phyloP scores from a whole-genome alignment of 2,888 invertebrate species.

The Falcaria lacertinaria region DNA sequence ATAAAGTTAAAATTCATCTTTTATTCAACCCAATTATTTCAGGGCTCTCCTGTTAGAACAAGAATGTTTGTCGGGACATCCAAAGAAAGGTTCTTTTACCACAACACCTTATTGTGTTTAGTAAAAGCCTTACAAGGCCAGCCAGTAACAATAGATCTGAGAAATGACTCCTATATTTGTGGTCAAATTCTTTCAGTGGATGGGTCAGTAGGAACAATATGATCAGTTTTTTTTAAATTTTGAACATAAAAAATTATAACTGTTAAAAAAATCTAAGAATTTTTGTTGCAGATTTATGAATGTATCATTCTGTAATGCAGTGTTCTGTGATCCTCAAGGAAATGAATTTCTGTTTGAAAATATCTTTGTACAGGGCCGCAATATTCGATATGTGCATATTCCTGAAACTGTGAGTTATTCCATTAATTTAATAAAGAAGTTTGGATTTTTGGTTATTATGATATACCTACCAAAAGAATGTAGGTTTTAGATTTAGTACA shows the following conservation, averaged over 20 bases:
- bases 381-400: slow-evolving; percentile 84
- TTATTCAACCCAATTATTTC: slow-evolving; percentile 5
- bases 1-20: slow-evolving; percentile 7
- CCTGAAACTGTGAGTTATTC: slow-evolving; percentile 73
- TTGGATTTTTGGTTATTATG: too few relatives aligned
- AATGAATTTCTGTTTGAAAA: slow-evolving; percentile 80
- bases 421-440: too few relatives aligned
- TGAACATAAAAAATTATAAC: background rate
- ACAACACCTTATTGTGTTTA: slow-evolving; percentile 82
- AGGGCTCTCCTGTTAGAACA: slow-evolving; percentile 4
- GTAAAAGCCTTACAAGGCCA: slow-evolving; percentile 81
- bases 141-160: slow-evolving; percentile 82
- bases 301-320: slow-evolving; percentile 80
- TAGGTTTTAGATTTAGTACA: too few relatives aligned
- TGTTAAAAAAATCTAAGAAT: too few relatives aligned
- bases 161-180: slow-evolving; percentile 82
- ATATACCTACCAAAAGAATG: too few relatives aligned
- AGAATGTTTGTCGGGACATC: slow-evolving; percentile 53
- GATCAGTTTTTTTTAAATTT: background rate
- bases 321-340: slow-evolving; percentile 82
- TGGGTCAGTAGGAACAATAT: slow-evolving; percentile 67
- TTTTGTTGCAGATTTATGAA: slow-evolving; percentile 82
- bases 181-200: slow-evolving; percentile 82
- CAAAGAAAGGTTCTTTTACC: slow-evolving; percentile 68
- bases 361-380: slow-evolving; percentile 82